phyloP scores from a whole-genome alignment of 2,888 invertebrate genomes.

The Campoletis raptor region DNA sequence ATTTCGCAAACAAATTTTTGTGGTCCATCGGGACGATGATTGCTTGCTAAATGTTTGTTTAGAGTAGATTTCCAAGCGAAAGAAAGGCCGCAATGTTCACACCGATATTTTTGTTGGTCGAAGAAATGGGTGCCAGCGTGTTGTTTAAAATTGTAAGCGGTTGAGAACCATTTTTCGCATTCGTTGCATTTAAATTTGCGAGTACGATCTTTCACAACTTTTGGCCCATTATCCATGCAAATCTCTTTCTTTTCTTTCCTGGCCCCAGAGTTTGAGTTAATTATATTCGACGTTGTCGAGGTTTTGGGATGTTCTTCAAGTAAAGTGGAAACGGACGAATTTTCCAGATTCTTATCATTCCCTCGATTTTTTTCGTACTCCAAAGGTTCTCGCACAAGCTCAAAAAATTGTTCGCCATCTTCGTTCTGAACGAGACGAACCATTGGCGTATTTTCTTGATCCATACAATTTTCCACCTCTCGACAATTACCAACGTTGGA shows the following conservation, averaged over 20 bases:
- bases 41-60: conserved; percentile 81
- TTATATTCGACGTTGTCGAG: background rate
- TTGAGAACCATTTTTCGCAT: conserved; percentile 81
- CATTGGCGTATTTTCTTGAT: conserved; percentile 69
- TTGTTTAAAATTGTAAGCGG: conserved; percentile 82
- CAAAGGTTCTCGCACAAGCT: conserved; percentile 73
- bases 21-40: conserved; percentile 79
- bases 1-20: conserved; percentile 81
- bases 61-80: conserved; percentile 84
- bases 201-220: conserved; percentile 38
- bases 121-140: conserved; percentile 82
- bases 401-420: conserved; percentile 78
- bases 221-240: conserved; percentile 29
- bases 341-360: conserved; percentile 18
- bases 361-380: conserved; percentile 59
- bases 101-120: conserved; percentile 81
- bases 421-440: conserved; percentile 74
- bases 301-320: background rate
- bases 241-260: conserved; percentile 56
- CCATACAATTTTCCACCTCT: conserved; percentile 50
- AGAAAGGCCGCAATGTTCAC: conserved; percentile 80
- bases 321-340: background rate
- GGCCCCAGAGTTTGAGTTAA: background rate
- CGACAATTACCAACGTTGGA: conserved; percentile 50
- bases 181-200: conserved; percentile 79